phyloP scores from a whole-genome alignment of 1,140 invertebrate species.

The Macrocentrus cingulum region DNA sequence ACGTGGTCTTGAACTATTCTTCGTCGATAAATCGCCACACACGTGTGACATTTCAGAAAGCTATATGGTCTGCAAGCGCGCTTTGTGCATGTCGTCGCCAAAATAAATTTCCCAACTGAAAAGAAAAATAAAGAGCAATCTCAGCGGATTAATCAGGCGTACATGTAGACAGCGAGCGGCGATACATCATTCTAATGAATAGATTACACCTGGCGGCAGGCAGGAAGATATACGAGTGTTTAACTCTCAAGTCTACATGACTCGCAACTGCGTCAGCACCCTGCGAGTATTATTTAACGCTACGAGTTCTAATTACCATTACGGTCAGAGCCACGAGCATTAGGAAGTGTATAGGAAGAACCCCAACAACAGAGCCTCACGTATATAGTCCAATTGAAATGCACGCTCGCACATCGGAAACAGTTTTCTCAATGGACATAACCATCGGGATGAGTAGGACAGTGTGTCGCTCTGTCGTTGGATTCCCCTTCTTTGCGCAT shows the following conservation, averaged over 20 bases:
- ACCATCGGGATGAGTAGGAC: constrained; percentile 53
- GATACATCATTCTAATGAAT: background rate
- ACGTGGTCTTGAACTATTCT: too few species aligned
- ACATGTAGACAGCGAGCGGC: too few species aligned
- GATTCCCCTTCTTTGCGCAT: constrained; percentile 51
- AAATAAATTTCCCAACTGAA: background rate
- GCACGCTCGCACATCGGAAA: constrained; percentile 28
- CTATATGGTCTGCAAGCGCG: background rate
- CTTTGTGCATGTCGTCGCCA: background rate
- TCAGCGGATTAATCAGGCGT: background rate
- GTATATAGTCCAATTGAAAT: background rate
- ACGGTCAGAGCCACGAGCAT: constrained; percentile 22
- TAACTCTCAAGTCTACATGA: background rate
- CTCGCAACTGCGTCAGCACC: background rate
- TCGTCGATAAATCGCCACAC: too few species aligned
- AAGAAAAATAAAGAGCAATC: background rate
- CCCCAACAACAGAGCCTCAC: too few species aligned
- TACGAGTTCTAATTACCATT: constrained; percentile 30
- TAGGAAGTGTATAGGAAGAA: background rate
- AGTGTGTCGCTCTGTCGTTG: constrained; percentile 56
- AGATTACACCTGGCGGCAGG: background rate
- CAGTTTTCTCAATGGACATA: constrained; percentile 48
- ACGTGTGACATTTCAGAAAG: constrained; percentile 13
- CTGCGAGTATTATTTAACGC: constrained; percentile 26
- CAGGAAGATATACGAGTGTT: background rate